Conservation (phyloP, 2,888 invertebrate species). For the Philopedon plagiatum region DNA sequence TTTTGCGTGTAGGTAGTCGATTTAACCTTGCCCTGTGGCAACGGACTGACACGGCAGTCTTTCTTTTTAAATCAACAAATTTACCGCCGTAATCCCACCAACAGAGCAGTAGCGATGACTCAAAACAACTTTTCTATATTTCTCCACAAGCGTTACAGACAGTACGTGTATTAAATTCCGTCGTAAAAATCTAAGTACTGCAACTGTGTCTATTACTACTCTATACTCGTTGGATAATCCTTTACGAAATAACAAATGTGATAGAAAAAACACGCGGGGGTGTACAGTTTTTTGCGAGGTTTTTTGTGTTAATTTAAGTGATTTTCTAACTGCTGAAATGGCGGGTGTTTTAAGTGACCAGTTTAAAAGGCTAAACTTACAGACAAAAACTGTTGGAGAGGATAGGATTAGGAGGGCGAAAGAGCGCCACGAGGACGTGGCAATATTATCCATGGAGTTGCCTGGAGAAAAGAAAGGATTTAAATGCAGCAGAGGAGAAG, state of each 20-base stretch:
- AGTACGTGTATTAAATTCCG: slow-evolving; percentile 26
- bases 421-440: slow-evolving; percentile 90
- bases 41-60: slow-evolving; percentile 27
- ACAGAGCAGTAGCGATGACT: slow-evolving; percentile 39
- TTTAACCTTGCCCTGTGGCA: slow-evolving; percentile 43
- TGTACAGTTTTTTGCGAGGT: neutral
- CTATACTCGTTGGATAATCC: neutral
- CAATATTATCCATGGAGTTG: slow-evolving; percentile 85
- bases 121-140: slow-evolving; percentile 38
- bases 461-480: slow-evolving; percentile 82
- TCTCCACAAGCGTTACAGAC: slow-evolving; percentile 18
- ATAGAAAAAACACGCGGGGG: slow-evolving; percentile 16
- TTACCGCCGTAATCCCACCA: slow-evolving; percentile 22
- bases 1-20: slow-evolving; percentile 45
- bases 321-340: slow-evolving; percentile 68
- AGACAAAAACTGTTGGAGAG: slow-evolving; percentile 86
- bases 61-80: slow-evolving; percentile 33
- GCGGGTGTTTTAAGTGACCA: slow-evolving; percentile 86
- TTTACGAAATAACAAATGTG: slow-evolving; percentile 31
- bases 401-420: slow-evolving; percentile 84
- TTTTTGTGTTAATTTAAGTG: no score
- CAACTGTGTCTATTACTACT: neutral
- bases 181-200: slow-evolving; percentile 30
- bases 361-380: slow-evolving; percentile 80
- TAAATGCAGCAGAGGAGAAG: slow-evolving; percentile 81